A percentile compares a stretch with the other conserved stretches of the same genome.
These are phyloP conservation scores for Pantala flavescens DNA, from an alignment of 1,140 invertebrate species.

Conservation along the genomic window DNA sequence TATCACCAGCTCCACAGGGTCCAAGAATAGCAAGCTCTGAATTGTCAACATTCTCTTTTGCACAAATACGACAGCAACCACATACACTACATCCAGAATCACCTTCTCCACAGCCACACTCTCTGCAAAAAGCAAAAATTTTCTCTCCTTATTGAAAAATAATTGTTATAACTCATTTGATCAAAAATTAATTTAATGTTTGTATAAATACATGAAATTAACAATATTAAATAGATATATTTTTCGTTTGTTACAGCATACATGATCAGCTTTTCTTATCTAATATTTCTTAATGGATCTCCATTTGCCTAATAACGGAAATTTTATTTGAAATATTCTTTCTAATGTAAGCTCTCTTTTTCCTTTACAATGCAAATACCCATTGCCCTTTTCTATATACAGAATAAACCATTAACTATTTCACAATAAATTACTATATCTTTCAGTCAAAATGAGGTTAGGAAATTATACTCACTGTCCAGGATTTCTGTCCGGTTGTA, in stretches of 20 bases:
- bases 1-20: conserved; percentile 39
- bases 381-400: too few species aligned
- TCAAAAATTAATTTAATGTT: background rate
- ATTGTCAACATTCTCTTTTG: conserved; percentile 53
- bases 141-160: conserved; percentile 15
- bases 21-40: conserved; percentile 38
- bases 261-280: too few species aligned
- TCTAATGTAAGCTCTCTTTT: too few species aligned
- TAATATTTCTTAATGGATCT: too few species aligned
- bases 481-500: conserved; percentile 66
- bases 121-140: conserved; percentile 41
- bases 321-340: too few species aligned
- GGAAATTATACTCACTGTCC: conserved; percentile 60
- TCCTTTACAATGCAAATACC: too few species aligned
- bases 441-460: background rate
- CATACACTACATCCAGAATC: conserved; percentile 88
- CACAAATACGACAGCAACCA: conserved; percentile 82
- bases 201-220: conserved; percentile 15
- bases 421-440: too few species aligned
- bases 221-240: conserved; percentile 15
- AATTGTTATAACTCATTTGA: background rate
- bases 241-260: too few species aligned
- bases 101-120: conserved; percentile 90
- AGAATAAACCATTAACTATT: too few species aligned
- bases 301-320: too few species aligned